phyloP scores from a whole-genome alignment of 2,797 vertebrate genomes.

The Rhadinocentrus ornatus region DNA sequence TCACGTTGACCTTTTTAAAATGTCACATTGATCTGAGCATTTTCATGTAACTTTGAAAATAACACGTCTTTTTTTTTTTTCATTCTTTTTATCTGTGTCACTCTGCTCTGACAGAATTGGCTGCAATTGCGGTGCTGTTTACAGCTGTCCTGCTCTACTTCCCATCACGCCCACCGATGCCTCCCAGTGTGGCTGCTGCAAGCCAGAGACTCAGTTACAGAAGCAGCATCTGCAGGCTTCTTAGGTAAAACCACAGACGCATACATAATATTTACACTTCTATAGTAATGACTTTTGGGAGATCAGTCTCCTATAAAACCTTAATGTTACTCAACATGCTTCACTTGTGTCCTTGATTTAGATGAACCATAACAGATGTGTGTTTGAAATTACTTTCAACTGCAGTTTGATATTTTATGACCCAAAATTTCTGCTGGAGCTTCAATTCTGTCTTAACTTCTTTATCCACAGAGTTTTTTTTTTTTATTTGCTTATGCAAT shows the following conservation, averaged over 20 bases:
- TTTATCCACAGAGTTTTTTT: constrained; percentile 8
- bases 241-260: constrained; percentile 83
- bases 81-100: constrained; percentile 17
- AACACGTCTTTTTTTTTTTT: constrained; percentile 2
- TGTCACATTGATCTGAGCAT: constrained; percentile 26
- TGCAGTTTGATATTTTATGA: constrained; percentile 15
- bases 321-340: constrained; percentile 12
- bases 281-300: background rate
- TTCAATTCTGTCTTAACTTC: constrained; percentile 4
- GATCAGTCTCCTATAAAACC: background rate
- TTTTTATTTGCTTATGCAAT: constrained; percentile 42
- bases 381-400: constrained; percentile 22
- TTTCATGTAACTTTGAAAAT: constrained; percentile 11
- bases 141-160: constrained; percentile 90
- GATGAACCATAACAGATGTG: background rate
- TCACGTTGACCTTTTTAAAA: constrained; percentile 42
- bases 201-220: constrained; percentile 95
- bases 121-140: constrained; percentile 88
- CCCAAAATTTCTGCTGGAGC: constrained; percentile 1
- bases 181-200: constrained; percentile 95
- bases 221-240: constrained; percentile 92
- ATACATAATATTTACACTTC: background rate
- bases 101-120: constrained; percentile 85
- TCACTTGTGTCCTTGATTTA: constrained; percentile 27
- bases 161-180: constrained; percentile 92